These are phyloP conservation scores for Leptarthrus brevirostris DNA, from an alignment of 2,888 invertebrate genomes.

Conservation along the genomic window DNA sequence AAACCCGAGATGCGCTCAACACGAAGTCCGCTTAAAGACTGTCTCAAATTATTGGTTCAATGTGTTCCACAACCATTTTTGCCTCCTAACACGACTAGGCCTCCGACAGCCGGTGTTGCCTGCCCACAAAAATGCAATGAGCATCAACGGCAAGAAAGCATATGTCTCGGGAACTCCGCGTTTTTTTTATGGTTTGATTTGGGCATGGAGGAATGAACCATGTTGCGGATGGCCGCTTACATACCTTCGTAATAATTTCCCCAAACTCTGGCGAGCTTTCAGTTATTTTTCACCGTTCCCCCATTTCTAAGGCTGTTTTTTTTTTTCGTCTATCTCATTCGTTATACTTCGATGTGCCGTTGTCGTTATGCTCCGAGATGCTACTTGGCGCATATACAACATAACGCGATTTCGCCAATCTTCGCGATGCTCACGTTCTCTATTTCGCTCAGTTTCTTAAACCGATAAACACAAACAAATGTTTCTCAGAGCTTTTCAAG, in stretches of 20 bases:
- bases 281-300: background rate
- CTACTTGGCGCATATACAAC: background rate
- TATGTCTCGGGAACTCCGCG: slow-evolving; percentile 6
- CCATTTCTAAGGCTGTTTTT: background rate
- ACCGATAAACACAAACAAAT: background rate
- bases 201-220: slow-evolving; percentile 5
- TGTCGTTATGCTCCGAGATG: slow-evolving; percentile 7
- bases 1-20: slow-evolving; percentile 66
- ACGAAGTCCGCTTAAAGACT: slow-evolving; percentile 68
- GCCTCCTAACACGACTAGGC: slow-evolving; percentile 25
- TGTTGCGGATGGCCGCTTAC: slow-evolving; percentile 32
- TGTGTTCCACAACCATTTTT: slow-evolving; percentile 49
- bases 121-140: slow-evolving; percentile 15
- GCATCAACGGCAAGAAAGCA: slow-evolving; percentile 7
- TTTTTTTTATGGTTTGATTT: slow-evolving; percentile 11
- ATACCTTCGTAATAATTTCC: slow-evolving; percentile 8
- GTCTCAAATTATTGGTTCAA: slow-evolving; percentile 64
- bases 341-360: no score
- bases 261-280: slow-evolving; percentile 3
- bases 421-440: slow-evolving; percentile 1
- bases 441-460: slow-evolving; percentile 7
- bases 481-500: background rate
- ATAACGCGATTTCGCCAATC: background rate
- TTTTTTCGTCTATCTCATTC: background rate
- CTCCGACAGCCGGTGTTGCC: slow-evolving; percentile 33